A percentile compares a stretch with the other conserved stretches of the same genome.
These are phyloP conservation scores for Malthinus seriepunctatus DNA, from an alignment of 2,888 invertebrate genomes.

Conservation along the genomic window DNA sequence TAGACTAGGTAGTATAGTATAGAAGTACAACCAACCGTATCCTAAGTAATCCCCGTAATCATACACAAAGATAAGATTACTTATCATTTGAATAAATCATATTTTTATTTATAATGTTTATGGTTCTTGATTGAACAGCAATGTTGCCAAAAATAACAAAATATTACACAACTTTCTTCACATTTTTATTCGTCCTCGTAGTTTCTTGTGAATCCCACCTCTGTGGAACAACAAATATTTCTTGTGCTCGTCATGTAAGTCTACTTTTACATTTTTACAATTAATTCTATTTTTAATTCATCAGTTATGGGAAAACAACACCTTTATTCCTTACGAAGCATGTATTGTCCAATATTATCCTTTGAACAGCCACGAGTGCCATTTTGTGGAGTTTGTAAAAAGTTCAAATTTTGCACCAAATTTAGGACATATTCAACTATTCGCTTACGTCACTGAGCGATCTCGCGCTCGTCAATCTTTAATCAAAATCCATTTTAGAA, in stretches of 20 bases:
- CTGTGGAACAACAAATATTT: neutral
- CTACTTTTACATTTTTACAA: neutral
- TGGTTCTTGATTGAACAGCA: too few species aligned
- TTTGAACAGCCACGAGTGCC: neutral
- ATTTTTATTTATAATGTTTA: too few species aligned
- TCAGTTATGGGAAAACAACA: neutral
- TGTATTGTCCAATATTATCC: neutral
- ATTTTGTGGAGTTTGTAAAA: neutral
- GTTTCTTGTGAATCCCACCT: neutral
- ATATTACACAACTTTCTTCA: neutral
- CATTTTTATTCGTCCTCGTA: neutral
- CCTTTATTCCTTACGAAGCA: neutral
- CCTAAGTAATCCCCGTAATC: too few species aligned
- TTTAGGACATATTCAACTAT: constrained; percentile 9
- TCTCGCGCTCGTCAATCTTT: neutral
- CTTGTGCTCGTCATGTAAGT: neutral
- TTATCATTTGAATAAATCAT: too few species aligned
- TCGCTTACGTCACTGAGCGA: neutral
- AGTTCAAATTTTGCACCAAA: neutral
- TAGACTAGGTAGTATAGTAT: too few species aligned
- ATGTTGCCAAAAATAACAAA: too few species aligned
- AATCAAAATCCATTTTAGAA: constrained; percentile 13
- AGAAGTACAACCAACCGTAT: too few species aligned
- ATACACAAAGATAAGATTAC: too few species aligned
- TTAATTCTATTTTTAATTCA: neutral